A percentile compares a stretch with the other conserved stretches of the same genome.
phyloP scores from a whole-genome alignment of 2,113 vertebrate genomes.

The Dipodomys stephensi region DNA sequence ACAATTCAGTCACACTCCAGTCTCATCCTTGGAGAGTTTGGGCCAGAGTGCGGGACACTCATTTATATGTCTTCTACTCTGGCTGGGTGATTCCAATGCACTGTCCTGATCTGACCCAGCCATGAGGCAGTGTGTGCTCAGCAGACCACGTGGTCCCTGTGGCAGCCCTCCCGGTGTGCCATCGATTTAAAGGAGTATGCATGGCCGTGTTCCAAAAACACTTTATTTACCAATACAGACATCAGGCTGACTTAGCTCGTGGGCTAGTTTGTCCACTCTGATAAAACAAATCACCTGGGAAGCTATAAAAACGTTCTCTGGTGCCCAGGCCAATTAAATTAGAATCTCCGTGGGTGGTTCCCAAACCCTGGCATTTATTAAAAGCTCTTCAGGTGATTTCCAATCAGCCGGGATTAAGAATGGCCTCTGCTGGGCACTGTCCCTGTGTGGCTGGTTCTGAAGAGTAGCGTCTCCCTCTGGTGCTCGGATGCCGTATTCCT shows the following conservation, averaged over 20 bases:
- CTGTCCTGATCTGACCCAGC: background rate
- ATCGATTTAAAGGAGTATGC: fast-evolving
- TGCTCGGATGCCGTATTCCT: background rate
- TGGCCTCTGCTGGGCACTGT: fast-evolving
- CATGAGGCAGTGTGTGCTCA: background rate
- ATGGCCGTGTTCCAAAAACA: background rate
- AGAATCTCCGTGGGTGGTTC: background rate
- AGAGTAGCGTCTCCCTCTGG: background rate
- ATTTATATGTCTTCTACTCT: background rate
- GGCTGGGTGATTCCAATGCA: fast-evolving
- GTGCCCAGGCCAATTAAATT: background rate
- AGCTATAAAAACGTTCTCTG: background rate
- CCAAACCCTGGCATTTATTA: background rate
- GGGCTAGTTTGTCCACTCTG: background rate
- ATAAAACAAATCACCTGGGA: background rate
- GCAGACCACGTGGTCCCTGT: background rate
- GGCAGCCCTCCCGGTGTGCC: background rate
- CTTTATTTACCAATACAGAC: background rate
- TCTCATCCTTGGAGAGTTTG: background rate
- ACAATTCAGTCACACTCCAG: background rate
- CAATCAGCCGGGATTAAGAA: background rate
- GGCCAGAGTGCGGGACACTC: background rate
- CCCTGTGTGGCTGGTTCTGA: background rate
- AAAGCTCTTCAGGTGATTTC: constrained; percentile 28
- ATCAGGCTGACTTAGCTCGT: too few species aligned